These are phyloP conservation scores for Pocillopora verrucosa DNA, from an alignment of 64 coral and sea anemone species.

Conservation along the genomic window DNA sequence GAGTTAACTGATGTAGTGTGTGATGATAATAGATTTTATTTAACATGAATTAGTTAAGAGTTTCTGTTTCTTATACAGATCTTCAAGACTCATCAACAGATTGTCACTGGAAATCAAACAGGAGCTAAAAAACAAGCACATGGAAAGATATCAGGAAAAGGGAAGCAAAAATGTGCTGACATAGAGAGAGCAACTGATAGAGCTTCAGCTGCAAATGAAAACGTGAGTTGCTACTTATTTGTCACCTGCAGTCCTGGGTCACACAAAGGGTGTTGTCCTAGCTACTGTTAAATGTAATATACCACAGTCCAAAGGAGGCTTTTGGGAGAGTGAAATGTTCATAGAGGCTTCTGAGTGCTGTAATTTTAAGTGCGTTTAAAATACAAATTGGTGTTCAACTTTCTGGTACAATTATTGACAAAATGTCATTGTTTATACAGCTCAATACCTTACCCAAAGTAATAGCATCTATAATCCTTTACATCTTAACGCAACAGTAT, in stretches of 20 bases:
- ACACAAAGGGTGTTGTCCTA: background rate
- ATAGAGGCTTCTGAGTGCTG: no score
- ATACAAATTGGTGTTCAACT: no score
- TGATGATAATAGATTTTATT: background rate
- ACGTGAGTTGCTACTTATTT: background rate
- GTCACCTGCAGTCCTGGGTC: background rate
- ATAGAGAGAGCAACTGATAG: background rate
- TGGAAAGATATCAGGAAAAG: conserved; percentile 27
- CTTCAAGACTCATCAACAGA: conserved; percentile 84
- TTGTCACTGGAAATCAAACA: conserved; percentile 43
- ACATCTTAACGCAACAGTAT: no score
- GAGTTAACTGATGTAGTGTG: no score
- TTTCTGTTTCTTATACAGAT: conserved; percentile 45
- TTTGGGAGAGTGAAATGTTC: no score
- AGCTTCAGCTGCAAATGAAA: background rate
- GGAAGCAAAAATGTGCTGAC: background rate
- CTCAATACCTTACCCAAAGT: no score
- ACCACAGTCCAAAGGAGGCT: no score
- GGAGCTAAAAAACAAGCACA: conserved; percentile 14
- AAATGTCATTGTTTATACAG: no score
- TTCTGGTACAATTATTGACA: no score
- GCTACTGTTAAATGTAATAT: no score
- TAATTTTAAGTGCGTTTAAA: no score
- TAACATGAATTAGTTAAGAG: background rate
- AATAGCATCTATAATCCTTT: no score